Base-by-base conservation (phyloP, 2,113 vertebrate species). In the Orthonyx spaldingii region DNA sequence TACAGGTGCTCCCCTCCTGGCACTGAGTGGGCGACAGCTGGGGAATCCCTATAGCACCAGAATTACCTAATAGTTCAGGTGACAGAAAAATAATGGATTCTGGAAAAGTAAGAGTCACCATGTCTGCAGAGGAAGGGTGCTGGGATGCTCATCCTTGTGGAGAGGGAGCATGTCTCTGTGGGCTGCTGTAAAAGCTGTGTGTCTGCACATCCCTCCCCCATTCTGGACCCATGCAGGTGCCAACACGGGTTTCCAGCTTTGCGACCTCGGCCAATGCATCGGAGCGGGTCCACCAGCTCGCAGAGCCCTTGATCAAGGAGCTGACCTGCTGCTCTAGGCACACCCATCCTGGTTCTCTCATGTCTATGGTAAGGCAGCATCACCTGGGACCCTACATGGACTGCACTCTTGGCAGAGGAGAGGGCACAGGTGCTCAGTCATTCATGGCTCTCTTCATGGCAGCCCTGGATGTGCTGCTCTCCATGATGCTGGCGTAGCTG, bases 321-420 rank as follows among this genome's bases (percentile, higher is more conserved):
- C 23, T 84, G 37, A 81, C 77, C 19, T 68, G 94, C 61, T 96
- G 89, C 88, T 93, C 91, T 15, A 94, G 77, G 7, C 66, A 28
- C 41, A 27, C 50, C 74, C 46, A 3, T 21, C 84, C 12, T 9
- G 95, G 96, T 19, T 13, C 66, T 46, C 61, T 53, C 35, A 91
- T 97, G 56, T 55, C 41, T 13, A 92, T 61, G 9, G 98, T 98
- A 97, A 98, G 97, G 83, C 37, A 16, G 23, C n/a, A 6, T 35
- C 80, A 18, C 42, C 37, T 0, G 0, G 37, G 19, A n/a, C 44
- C 44, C 2, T 9, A 6, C 23, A 1, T 1, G 15, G 56, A 46
- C 17, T 18, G 24, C 37, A 27, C 0, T 3, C 47, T 0, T 21
- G 85, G n/a, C 60, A 66, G 35, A 86, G 9, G 20, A 60, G 23